Evolutionary conservation across 2,797 vertebrate genomes (phyloP).

Genomic region (Cynopterus sphinx): DNA sequence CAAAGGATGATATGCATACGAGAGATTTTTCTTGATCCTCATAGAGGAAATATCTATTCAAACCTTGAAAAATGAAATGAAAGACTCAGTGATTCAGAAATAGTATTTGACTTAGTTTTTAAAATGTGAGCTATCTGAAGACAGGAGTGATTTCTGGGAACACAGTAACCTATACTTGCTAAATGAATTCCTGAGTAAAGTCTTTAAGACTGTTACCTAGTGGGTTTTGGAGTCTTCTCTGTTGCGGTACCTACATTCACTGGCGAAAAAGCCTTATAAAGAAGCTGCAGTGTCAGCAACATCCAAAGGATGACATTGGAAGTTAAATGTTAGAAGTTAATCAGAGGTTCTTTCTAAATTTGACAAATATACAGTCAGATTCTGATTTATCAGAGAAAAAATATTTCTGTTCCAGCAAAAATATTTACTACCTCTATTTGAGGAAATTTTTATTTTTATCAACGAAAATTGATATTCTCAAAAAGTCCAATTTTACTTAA

Average conservation of each 20-base stretch:
- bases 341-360: not conserved
- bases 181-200: not conserved
- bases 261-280: not conserved
- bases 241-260: not conserved
- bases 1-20: not conserved
- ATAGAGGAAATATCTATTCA: not conserved
- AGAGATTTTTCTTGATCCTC: not conserved
- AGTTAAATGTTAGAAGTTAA: not conserved
- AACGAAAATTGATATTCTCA: not conserved
- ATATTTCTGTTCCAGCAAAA: not conserved
- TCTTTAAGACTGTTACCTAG: not conserved
- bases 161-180: not conserved
- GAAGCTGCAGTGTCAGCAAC: not conserved
- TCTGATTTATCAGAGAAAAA: not conserved
- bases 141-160: fast-evolving
- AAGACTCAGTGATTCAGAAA: not conserved
- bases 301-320: not conserved
- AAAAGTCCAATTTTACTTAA: not conserved
- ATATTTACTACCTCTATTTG: not conserved
- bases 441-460: not conserved
- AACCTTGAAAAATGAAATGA: not conserved
- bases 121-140: not conserved
- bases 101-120: not conserved
- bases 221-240: not conserved
- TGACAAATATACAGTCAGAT: not conserved